Evolutionary conservation across 2,797 vertebrate genomes (phyloP).

Genomic region (Cuniculus paca): DNA sequence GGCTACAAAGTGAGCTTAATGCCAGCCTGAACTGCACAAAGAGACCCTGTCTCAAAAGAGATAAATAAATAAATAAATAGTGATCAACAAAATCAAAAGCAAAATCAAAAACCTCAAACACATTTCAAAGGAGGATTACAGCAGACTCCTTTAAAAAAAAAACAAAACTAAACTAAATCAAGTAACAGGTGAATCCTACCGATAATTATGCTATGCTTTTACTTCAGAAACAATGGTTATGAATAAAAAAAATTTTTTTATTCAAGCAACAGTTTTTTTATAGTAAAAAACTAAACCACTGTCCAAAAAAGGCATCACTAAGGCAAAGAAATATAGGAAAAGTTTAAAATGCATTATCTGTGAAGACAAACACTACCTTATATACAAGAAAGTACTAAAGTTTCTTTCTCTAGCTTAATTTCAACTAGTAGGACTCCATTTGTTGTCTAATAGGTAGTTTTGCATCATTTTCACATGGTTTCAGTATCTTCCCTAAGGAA

Average conservation of each 20-base stretch:
- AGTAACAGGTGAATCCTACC: neutral
- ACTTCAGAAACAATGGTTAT: constrained; percentile 16
- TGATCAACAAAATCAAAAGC: neutral
- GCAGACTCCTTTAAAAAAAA: neutral
- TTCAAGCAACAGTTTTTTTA: neutral
- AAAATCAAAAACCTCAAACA: neutral
- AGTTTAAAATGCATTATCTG: constrained; percentile 27
- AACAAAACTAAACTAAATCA: neutral
- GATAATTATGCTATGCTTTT: neutral
- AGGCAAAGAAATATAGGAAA: neutral
- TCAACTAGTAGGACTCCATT: neutral
- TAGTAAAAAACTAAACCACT: constrained; percentile 11
- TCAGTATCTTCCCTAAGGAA: neutral
- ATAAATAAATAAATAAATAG: too few relatives aligned
- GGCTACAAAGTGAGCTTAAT: too few relatives aligned
- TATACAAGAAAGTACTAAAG: neutral
- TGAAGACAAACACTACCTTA: neutral
- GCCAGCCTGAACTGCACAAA: too few relatives aligned
- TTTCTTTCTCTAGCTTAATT: neutral
- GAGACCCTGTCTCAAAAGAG: too few relatives aligned
- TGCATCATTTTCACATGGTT: neutral
- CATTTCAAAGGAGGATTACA: neutral
- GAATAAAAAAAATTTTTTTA: constrained; percentile 13
- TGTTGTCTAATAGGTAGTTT: neutral
- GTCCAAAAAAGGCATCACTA: constrained; percentile 7